Evolutionary conservation across 2,113 vertebrate species (phyloP).

Genomic region (Pagrus major): DNA sequence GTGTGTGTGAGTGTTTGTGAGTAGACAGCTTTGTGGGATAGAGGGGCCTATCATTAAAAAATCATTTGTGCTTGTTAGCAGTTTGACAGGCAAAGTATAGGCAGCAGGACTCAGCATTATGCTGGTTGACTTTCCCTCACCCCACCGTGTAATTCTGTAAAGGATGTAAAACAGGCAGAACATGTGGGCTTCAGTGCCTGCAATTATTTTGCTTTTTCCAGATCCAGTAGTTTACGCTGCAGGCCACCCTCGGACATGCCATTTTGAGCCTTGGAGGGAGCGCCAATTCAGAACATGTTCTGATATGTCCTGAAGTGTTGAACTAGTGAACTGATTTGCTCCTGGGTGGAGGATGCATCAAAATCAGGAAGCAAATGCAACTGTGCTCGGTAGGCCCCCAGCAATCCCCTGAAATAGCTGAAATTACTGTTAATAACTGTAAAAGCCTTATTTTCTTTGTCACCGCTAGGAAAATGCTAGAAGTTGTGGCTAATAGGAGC

Average conservation of each 20-base stretch:
- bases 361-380: conserved; percentile 67
- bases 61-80: conserved; percentile 83
- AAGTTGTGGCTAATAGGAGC: conserved; percentile 51
- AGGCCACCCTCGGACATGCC: conserved; percentile 72
- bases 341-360: conserved; percentile 57
- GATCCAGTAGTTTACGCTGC: conserved; percentile 49
- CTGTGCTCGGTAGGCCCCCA: conserved; percentile 50
- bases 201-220: conserved; percentile 74
- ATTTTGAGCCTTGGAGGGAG: conserved; percentile 64
- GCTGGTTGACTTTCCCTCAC: conserved; percentile 71
- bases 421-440: conserved; percentile 71
- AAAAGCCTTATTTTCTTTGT: conserved; percentile 68
- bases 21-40: conserved; percentile 72
- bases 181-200: conserved; percentile 61
- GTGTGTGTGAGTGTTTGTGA: conserved; percentile 47
- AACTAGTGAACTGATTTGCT: conserved; percentile 76
- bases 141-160: conserved; percentile 69
- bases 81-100: conserved; percentile 79
- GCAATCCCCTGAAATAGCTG: conserved; percentile 49
- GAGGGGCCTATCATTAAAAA: conserved; percentile 81
- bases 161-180: conserved; percentile 70
- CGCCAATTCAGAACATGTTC: conserved; percentile 50
- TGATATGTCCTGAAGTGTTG: conserved; percentile 68
- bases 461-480: conserved; percentile 41
- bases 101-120: conserved; percentile 76